Percentiles rank a stretch among this genome's conserved stretches.
Conservation (phyloP, 2,113 vertebrate species). For the Mesitornis unicolor region DNA sequence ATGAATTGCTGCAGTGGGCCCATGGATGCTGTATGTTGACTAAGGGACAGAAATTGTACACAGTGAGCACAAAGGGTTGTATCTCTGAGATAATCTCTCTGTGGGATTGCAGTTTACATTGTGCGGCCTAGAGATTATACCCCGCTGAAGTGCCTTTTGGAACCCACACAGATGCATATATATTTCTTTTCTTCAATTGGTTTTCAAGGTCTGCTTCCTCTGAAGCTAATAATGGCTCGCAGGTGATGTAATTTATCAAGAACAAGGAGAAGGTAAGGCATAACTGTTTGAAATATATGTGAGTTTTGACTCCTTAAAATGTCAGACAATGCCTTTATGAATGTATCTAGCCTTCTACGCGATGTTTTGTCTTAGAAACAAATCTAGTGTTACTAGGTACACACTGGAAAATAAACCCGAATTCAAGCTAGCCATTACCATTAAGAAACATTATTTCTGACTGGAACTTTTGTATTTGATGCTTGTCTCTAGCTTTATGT, state of each 20-base stretch:
- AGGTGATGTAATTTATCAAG: background rate
- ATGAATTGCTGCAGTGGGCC: background rate
- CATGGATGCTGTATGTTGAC: background rate
- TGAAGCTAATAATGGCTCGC: background rate
- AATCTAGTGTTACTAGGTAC: background rate
- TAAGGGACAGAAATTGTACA: background rate
- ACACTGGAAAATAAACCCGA: background rate
- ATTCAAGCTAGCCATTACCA: background rate
- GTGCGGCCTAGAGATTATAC: background rate
- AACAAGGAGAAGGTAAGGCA: background rate
- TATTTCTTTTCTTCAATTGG: background rate
- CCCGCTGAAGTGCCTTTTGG: background rate
- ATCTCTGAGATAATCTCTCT: background rate
- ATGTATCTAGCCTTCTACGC: background rate
- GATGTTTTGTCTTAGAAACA: background rate
- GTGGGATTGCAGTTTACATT: background rate
- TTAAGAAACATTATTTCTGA: slow-evolving; percentile 11
- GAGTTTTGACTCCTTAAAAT: slow-evolving; percentile 25
- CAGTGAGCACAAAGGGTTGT: background rate
- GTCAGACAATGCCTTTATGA: slow-evolving; percentile 12
- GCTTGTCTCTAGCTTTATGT: background rate
- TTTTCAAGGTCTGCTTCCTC: slow-evolving; percentile 30
- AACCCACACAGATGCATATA: background rate
- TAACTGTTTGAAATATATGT: background rate
- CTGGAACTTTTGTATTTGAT: background rate